Percentiles rank a stretch among this genome's conserved stretches.
These are phyloP conservation scores for Nipponacmea schrenckii DNA, from an alignment of 2,888 invertebrate species.

Conservation along the genomic window DNA sequence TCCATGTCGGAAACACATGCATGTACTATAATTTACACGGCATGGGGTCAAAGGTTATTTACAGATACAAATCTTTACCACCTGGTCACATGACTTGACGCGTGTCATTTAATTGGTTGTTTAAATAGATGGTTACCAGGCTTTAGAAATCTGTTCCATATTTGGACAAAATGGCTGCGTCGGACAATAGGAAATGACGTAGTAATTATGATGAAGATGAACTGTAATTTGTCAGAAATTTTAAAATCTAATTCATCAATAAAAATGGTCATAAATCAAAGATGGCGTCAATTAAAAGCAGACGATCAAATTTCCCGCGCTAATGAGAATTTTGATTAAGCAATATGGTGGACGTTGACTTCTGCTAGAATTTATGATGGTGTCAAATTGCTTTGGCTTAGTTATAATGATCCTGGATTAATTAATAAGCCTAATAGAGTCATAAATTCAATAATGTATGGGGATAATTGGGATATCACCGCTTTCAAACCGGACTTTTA, in stretches of 20 bases:
- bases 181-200: neutral
- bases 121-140: neutral
- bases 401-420: too few species aligned
- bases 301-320: neutral
- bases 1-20: too few species aligned
- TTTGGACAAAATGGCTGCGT: too few species aligned
- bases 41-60: slow-evolving; percentile 3
- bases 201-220: neutral
- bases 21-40: neutral
- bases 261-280: neutral
- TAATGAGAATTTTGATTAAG: neutral
- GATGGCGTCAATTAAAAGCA: neutral
- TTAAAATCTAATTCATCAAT: neutral
- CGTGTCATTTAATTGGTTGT: neutral
- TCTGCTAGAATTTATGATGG: too few species aligned
- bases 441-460: too few species aligned
- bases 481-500: too few species aligned
- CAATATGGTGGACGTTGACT: neutral
- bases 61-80: slow-evolving; percentile 1
- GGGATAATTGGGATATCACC: too few species aligned
- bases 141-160: neutral
- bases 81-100: neutral
- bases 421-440: too few species aligned
- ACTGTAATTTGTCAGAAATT: neutral
- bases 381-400: too few species aligned